A percentile compares a stretch with the other conserved stretches of the same genome.
Evolutionary conservation across 2,113 vertebrate genomes (phyloP).

Genomic region (Cairina moschata): DNA sequence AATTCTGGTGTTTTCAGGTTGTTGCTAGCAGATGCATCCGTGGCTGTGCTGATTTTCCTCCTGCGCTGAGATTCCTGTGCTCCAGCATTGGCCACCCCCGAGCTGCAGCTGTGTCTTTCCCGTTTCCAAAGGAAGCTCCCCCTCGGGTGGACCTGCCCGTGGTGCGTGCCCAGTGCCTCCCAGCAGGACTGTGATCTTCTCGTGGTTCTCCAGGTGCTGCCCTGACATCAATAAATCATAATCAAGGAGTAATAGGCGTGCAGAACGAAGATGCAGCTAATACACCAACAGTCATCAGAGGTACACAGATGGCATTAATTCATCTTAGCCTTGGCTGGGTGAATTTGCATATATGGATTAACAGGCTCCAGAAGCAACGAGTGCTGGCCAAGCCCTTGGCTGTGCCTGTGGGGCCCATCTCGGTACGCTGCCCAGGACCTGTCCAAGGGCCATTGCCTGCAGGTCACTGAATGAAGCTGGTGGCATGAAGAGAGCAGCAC

Average conservation of each 20-base stretch:
- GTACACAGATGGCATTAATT: not conserved
- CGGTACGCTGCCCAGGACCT: accelerated
- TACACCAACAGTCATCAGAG: not conserved
- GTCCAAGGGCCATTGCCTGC: not conserved
- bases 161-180: not conserved
- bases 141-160: accelerated
- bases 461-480: not conserved
- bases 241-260: not conserved
- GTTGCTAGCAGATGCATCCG: not conserved
- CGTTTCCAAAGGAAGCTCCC: not conserved
- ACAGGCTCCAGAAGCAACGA: not conserved
- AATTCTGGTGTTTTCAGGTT: not conserved
- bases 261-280: not conserved
- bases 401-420: not conserved
- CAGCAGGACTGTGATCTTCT: not conserved
- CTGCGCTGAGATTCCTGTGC: accelerated
- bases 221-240: not conserved
- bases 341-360: not conserved
- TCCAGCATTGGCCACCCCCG: accelerated
- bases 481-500: no score
- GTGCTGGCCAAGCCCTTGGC: not conserved
- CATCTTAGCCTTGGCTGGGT: not conserved
- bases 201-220: not conserved
- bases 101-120: accelerated
- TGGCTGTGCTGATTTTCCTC: not conserved